Evolutionary conservation across 2,113 vertebrate species (phyloP).

Genomic region (Colistium nudipinnis): DNA sequence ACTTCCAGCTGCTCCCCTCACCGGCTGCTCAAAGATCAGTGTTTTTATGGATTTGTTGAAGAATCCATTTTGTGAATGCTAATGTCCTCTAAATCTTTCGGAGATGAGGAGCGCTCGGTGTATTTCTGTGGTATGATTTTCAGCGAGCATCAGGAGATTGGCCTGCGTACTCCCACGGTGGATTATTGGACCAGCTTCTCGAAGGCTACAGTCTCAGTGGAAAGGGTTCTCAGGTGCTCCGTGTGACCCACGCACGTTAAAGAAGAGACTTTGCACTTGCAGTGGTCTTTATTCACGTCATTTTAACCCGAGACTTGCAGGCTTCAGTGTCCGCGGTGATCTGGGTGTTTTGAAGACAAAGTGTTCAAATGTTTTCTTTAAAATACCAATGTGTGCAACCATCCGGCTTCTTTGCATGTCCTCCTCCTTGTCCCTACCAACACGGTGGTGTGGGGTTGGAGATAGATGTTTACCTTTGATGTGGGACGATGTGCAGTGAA

Average conservation of each 20-base stretch:
- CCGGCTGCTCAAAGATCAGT: constrained; percentile 73
- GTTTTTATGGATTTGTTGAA: constrained; percentile 77
- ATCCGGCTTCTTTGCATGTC: background rate
- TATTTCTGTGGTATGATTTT: constrained; percentile 61
- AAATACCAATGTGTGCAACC: background rate
- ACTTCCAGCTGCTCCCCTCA: constrained; percentile 55
- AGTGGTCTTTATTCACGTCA: background rate
- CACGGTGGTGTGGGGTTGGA: constrained; percentile 4
- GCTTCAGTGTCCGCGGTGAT: too few species aligned
- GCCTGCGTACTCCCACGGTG: constrained; percentile 32
- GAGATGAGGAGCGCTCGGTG: constrained; percentile 57
- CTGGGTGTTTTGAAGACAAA: too few species aligned
- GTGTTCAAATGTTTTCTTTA: background rate
- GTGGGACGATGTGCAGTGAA: background rate
- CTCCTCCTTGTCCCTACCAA: background rate
- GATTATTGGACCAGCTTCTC: constrained; percentile 55
- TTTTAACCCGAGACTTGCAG: too few species aligned
- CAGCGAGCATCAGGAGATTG: constrained; percentile 49
- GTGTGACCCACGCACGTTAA: constrained; percentile 11
- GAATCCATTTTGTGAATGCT: constrained; percentile 73
- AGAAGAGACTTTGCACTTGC: constrained; percentile 5
- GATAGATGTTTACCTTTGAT: background rate
- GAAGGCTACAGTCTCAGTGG: constrained; percentile 38
- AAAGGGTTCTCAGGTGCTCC: constrained; percentile 33
- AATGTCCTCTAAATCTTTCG: constrained; percentile 79